phyloP scores from a whole-genome alignment of 1,140 invertebrate genomes.

The Camponotus pennsylvanicus region DNA sequence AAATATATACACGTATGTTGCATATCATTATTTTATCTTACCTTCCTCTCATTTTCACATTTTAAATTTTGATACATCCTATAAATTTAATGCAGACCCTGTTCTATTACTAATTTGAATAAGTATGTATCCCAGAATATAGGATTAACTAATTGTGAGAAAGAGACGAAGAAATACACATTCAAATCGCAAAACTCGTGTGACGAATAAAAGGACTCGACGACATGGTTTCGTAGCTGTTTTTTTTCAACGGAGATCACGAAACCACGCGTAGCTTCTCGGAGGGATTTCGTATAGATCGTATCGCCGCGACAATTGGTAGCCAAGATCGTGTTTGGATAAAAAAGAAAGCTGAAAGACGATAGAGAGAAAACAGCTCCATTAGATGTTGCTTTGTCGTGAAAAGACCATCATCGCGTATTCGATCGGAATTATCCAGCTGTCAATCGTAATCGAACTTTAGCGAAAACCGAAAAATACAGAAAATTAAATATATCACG shows the following conservation, averaged over 20 bases:
- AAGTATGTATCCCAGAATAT: neutral
- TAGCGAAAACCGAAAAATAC: neutral
- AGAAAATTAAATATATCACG: neutral
- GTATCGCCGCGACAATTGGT: constrained; percentile 74
- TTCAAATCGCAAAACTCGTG: neutral
- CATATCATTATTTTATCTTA: neutral
- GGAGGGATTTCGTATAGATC: constrained; percentile 63
- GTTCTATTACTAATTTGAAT: constrained; percentile 4
- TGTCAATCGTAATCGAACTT: neutral
- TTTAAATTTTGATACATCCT: neutral
- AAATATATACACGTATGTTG: no score
- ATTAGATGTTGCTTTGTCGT: constrained; percentile 52
- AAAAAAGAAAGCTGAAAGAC: constrained; percentile 66
- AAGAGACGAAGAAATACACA: neutral
- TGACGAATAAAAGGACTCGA: constrained; percentile 25
- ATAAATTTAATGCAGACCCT: neutral
- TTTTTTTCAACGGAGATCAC: constrained; percentile 25
- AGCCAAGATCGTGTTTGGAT: constrained; percentile 76
- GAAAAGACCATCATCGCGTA: neutral
- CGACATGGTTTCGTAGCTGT: neutral
- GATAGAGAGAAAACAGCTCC: constrained; percentile 61
- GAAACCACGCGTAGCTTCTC: neutral
- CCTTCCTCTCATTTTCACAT: neutral
- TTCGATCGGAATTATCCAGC: neutral
- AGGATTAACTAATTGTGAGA: neutral